A percentile compares a stretch with the other conserved stretches of the same genome.
Evolutionary conservation across 2,797 vertebrate species (phyloP).

Genomic region (Spondyliosoma cantharus): DNA sequence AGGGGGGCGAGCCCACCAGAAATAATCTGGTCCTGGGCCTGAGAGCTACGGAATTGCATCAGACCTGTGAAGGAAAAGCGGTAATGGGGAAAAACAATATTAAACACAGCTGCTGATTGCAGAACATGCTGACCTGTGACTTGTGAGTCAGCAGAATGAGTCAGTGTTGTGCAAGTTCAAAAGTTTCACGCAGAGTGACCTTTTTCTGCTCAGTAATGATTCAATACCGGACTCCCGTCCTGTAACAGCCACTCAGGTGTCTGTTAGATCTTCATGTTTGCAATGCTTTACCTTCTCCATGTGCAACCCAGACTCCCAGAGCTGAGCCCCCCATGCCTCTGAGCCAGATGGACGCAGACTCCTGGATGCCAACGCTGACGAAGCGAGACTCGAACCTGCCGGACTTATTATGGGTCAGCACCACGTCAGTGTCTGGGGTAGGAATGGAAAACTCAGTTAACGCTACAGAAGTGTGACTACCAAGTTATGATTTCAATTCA

Average conservation of each 20-base stretch:
- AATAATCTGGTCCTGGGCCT: constrained; percentile 77
- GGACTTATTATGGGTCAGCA: constrained; percentile 88
- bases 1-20: constrained; percentile 83
- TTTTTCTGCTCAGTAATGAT: neutral
- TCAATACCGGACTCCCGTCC: neutral
- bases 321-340: constrained; percentile 89
- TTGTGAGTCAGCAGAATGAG: constrained; percentile 30
- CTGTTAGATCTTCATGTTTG: neutral
- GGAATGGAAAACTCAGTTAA: neutral
- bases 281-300: constrained; percentile 88
- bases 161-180: constrained; percentile 17
- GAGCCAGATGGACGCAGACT: constrained; percentile 89
- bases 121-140: constrained; percentile 24
- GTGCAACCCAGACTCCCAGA: constrained; percentile 93
- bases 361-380: constrained; percentile 86
- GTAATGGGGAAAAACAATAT: constrained; percentile 18
- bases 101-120: constrained; percentile 35
- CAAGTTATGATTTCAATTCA: fast-evolving
- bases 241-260: neutral
- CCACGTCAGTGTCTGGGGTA: constrained; percentile 80
- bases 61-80: constrained; percentile 81
- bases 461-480: neutral
- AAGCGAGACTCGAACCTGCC: constrained; percentile 93
- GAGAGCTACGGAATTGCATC: constrained; percentile 86
- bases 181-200: neutral